Percentiles rank a stretch among this genome's conserved stretches.
These are phyloP conservation scores for Larimichthys crocea DNA, from an alignment of 2,113 vertebrate genomes.

Conservation along the genomic window DNA sequence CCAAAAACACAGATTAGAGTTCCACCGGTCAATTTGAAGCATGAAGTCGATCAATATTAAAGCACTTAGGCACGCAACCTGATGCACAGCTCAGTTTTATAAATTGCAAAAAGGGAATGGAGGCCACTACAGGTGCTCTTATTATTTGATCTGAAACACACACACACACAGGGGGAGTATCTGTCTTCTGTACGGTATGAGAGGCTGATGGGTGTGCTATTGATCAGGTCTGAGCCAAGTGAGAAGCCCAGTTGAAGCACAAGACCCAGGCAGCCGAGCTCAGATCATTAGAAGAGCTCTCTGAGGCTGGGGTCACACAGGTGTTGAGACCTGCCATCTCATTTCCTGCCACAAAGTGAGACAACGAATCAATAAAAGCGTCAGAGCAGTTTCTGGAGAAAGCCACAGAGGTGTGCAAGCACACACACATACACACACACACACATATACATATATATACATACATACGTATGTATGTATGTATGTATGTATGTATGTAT, in stretches of 20 bases:
- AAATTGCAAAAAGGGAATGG: constrained; percentile 30
- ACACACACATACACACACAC: too few relatives aligned
- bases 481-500: too few relatives aligned
- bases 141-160: constrained; percentile 48
- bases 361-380: constrained; percentile 64
- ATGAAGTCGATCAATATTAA: constrained; percentile 38
- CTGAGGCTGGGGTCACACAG: constrained; percentile 66
- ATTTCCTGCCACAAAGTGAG: constrained; percentile 72
- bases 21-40: constrained; percentile 39
- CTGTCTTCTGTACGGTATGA: constrained; percentile 5
- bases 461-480: too few relatives aligned
- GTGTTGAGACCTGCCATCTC: constrained; percentile 55
- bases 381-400: constrained; percentile 53
- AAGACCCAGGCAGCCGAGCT: constrained; percentile 62
- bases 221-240: constrained; percentile 67
- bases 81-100: constrained; percentile 31
- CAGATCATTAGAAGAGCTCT: constrained; percentile 72
- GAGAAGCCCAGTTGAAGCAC: constrained; percentile 18
- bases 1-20: constrained; percentile 20
- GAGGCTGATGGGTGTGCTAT: constrained; percentile 48
- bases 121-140: constrained; percentile 63
- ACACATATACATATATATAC: too few relatives aligned
- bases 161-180: constrained; percentile 3
- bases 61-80: constrained; percentile 37
- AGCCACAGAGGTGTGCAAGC: constrained; percentile 23